Conservation (phyloP, 2,113 vertebrate species). For the Ahaetulla prasina region DNA sequence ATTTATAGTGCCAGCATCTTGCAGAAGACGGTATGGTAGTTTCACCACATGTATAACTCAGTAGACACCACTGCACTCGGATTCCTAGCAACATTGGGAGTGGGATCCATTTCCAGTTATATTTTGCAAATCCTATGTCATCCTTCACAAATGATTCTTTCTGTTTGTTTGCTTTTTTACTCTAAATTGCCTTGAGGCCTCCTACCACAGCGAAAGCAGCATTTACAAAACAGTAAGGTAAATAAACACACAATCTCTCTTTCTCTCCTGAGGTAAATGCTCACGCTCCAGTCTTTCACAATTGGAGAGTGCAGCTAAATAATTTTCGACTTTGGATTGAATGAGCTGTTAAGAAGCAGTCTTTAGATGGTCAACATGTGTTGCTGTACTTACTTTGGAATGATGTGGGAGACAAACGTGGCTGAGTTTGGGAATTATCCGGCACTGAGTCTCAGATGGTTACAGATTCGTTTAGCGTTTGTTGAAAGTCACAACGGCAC, state of each 20-base stretch:
- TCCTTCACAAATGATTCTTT: neutral
- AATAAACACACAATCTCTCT: neutral
- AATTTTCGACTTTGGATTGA: neutral
- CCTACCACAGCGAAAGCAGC: neutral
- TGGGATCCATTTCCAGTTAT: neutral
- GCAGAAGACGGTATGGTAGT: neutral
- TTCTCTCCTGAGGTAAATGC: neutral
- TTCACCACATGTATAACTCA: neutral
- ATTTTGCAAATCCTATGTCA: neutral
- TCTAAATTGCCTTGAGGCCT: neutral
- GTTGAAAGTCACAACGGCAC: neutral
- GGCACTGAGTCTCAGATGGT: neutral
- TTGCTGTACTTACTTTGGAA: neutral
- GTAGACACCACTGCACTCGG: neutral
- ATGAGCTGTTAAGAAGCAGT: neutral
- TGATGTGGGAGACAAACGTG: neutral
- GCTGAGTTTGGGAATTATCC: neutral
- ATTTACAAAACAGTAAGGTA: neutral
- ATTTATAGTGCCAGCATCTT: slow-evolving; percentile 54
- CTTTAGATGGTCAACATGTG: neutral
- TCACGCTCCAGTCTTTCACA: neutral
- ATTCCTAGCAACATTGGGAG: neutral
- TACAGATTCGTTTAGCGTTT: neutral
- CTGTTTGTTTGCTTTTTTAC: neutral
- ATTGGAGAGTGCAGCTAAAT: neutral